phyloP scores from a whole-genome alignment of 53 echinoderm and acorn worm genomes.

The Apostichopus leukothele region DNA sequence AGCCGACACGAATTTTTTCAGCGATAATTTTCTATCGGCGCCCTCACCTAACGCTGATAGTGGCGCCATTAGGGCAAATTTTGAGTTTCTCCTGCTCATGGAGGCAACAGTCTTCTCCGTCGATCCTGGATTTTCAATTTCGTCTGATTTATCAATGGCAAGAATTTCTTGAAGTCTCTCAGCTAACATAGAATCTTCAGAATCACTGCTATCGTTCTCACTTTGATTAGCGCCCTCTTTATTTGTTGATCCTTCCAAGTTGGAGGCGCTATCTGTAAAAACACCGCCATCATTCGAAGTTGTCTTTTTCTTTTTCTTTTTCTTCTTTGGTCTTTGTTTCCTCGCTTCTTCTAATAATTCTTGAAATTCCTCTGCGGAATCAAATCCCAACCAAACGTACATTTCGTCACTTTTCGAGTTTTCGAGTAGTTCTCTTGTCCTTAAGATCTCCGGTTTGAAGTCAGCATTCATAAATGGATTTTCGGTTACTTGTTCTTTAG shows the following conservation, averaged over 20 bases:
- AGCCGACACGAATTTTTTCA: conserved; percentile 33
- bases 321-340: conserved; percentile 9
- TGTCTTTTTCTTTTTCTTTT: not conserved
- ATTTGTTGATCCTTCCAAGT: not conserved
- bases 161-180: conserved; percentile 36
- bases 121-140: not conserved
- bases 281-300: not conserved
- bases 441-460: conserved; percentile 57
- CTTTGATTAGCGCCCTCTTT: not conserved
- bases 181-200: not conserved
- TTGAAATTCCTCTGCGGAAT: conserved; percentile 68
- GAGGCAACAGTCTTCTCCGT: not conserved
- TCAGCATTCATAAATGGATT: conserved; percentile 75
- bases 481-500: conserved; percentile 50
- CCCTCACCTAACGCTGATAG: conserved; percentile 20
- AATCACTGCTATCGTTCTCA: conserved; percentile 1
- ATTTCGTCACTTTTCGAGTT: conserved; percentile 71
- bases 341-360: conserved; percentile 35
- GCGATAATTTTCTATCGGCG: conserved; percentile 3
- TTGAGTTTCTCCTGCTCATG: conserved; percentile 20
- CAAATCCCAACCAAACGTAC: conserved; percentile 89
- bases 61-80: conserved; percentile 25
- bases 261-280: not conserved
- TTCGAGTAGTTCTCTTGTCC: conserved; percentile 61
- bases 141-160: not conserved